Conservation (phyloP, 37 sponge, comb jelly and placozoan species). For the Oopsacas minuta region DNA sequence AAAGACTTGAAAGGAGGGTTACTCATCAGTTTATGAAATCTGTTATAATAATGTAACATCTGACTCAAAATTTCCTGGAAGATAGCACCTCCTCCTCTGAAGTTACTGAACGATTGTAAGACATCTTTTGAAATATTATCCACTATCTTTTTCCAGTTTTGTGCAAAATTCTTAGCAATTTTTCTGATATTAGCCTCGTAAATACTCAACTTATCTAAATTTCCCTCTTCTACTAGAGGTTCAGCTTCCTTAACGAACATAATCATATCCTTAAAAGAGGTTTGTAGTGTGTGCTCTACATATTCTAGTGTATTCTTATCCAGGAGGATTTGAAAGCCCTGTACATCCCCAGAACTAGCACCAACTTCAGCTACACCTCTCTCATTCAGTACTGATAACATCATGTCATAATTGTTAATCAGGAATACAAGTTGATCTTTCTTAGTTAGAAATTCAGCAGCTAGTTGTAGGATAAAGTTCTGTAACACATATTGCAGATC, state of each 20-base stretch:
- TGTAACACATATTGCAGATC: conserved; percentile 84
- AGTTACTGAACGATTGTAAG: conserved; percentile 86
- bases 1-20: conserved; percentile 75
- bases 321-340: conserved; percentile 67
- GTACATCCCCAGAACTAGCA: conserved; percentile 51
- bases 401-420: conserved; percentile 99
- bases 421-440: conserved; percentile 95
- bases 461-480: conserved; percentile 83
- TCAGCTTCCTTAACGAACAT: conserved; percentile 86
- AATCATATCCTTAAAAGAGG: conserved; percentile 87
- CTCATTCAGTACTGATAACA: conserved; percentile 75
- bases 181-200: conserved; percentile 62
- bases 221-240: conserved; percentile 51
- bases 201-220: conserved; percentile 34
- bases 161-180: conserved; percentile 68
- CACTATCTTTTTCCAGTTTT: conserved; percentile 82
- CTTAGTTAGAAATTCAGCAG: conserved; percentile 80
- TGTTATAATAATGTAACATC: conserved; percentile 92
- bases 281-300: conserved; percentile 79
- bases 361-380: not conserved
- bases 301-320: conserved; percentile 80
- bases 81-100: conserved; percentile 90
- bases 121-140: conserved; percentile 69
- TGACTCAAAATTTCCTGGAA: conserved; percentile 78
- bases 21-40: conserved; percentile 77